phyloP scores from a whole-genome alignment of 2,113 vertebrate genomes.

The Mormyrus lacerda region DNA sequence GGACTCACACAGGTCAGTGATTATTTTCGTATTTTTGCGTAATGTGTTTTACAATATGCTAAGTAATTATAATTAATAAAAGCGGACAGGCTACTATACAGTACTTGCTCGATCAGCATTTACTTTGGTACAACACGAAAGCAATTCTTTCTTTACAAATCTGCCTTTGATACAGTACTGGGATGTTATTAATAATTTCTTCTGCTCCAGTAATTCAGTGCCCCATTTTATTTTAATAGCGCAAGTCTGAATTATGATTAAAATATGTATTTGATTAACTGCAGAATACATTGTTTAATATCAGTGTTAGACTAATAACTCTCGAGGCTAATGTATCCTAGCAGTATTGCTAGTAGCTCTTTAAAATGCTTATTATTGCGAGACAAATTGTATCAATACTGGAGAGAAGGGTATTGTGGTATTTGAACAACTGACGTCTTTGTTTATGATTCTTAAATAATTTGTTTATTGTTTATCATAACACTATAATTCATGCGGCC shows the following conservation, averaged over 20 bases:
- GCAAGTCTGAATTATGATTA: not conserved
- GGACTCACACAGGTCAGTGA: slow-evolving; percentile 98
- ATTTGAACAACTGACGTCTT: not conserved
- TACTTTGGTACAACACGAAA: not conserved
- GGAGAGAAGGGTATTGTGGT: not conserved
- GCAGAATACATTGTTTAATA: not conserved
- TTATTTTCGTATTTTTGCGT: slow-evolving; percentile 34
- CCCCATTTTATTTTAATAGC: not conserved
- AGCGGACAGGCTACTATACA: not conserved
- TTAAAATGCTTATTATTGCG: not conserved
- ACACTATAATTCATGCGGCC: not conserved
- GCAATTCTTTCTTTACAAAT: not conserved
- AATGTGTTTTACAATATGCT: not conserved
- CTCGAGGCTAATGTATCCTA: not conserved
- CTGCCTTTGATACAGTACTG: not conserved
- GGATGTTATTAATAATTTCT: not conserved
- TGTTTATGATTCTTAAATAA: not conserved
- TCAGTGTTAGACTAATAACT: not conserved
- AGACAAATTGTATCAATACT: not conserved
- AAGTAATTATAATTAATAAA: not conserved
- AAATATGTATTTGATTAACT: not conserved
- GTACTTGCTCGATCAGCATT: not conserved
- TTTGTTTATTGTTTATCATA: not conserved
- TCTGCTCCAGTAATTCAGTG: not conserved
- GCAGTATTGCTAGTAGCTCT: not conserved